Conservation (phyloP, 2,113 vertebrate species). For the Cranoglanis bouderius region DNA sequence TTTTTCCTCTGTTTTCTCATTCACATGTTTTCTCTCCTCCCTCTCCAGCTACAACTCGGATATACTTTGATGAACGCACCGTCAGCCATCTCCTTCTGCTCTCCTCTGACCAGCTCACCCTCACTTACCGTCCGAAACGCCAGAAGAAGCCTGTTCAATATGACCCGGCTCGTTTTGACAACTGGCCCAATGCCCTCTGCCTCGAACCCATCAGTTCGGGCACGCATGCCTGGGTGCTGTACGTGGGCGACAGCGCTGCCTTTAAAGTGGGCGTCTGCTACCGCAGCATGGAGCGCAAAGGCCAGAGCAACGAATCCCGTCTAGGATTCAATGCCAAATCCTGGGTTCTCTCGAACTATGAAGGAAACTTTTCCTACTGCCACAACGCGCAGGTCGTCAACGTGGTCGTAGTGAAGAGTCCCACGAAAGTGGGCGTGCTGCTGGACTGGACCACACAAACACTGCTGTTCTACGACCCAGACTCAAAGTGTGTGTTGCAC, state of each 20-base stretch:
- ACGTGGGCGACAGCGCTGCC: slow-evolving; percentile 81
- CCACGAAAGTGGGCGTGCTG: slow-evolving; percentile 78
- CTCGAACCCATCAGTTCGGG: slow-evolving; percentile 74
- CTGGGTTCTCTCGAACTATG: slow-evolving; percentile 89
- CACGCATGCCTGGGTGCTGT: slow-evolving; percentile 81
- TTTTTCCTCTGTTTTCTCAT: not conserved
- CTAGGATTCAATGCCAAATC: slow-evolving; percentile 84
- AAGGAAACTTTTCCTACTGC: slow-evolving; percentile 84
- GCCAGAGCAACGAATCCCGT: slow-evolving; percentile 76
- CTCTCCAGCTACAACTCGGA: slow-evolving; percentile 63
- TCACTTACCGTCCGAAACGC: slow-evolving; percentile 83
- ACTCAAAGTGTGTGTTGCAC: slow-evolving; percentile 77
- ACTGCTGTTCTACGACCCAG: slow-evolving; percentile 83
- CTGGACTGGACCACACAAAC: slow-evolving; percentile 82
- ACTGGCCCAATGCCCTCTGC: slow-evolving; percentile 89
- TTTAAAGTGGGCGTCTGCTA: slow-evolving; percentile 92
- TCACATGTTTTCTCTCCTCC: not conserved
- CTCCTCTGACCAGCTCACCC: slow-evolving; percentile 77
- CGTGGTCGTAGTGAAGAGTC: slow-evolving; percentile 75
- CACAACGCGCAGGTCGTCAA: slow-evolving; percentile 70
- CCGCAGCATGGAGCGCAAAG: slow-evolving; percentile 82
- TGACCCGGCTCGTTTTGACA: slow-evolving; percentile 83
- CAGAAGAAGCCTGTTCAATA: slow-evolving; percentile 67
- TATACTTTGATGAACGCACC: slow-evolving; percentile 81
- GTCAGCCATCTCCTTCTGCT: slow-evolving; percentile 82